Conservation (phyloP, 37 sponge, comb jelly and placozoan species). For the Hormiphora californensis region DNA sequence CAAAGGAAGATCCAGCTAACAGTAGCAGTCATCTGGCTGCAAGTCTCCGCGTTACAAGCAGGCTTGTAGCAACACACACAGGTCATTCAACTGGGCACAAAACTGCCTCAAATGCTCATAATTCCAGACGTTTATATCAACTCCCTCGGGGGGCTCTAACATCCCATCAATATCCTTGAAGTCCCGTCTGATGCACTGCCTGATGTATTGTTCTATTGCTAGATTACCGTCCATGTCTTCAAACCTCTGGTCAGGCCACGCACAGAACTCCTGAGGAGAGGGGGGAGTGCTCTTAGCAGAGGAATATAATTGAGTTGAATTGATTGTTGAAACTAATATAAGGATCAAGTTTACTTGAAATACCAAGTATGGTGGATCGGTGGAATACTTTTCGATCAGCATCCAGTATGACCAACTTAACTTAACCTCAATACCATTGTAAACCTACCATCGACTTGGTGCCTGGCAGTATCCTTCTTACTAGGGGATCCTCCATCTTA, state of each 20-base stretch:
- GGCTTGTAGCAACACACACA: slow-evolving; percentile 80
- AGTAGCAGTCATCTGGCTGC: slow-evolving; percentile 88
- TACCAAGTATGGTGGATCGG: too few relatives aligned
- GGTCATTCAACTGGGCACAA: slow-evolving; percentile 79
- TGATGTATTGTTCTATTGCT: slow-evolving; percentile 76
- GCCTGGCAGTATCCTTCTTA: too few relatives aligned
- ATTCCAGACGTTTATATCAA: slow-evolving; percentile 86
- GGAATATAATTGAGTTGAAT: too few relatives aligned
- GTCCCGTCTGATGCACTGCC: slow-evolving; percentile 74
- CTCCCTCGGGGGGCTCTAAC: slow-evolving; percentile 62
- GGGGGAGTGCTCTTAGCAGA: too few relatives aligned
- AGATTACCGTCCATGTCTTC: slow-evolving; percentile 84
- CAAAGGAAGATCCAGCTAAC: slow-evolving; percentile 96
- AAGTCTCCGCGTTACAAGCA: slow-evolving; percentile 69
- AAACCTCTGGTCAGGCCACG: slow-evolving; percentile 78
- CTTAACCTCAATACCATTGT: too few relatives aligned
- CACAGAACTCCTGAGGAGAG: slow-evolving; percentile 63
- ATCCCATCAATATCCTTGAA: slow-evolving; percentile 74
- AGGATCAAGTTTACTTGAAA: too few relatives aligned
- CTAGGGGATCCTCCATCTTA: too few relatives aligned
- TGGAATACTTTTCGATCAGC: too few relatives aligned
- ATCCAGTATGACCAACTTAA: too few relatives aligned
- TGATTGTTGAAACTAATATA: too few relatives aligned
- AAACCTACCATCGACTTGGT: too few relatives aligned
- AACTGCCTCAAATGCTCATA: slow-evolving; percentile 96